Conservation (phyloP, 1,140 invertebrate genomes). For the Drosophila mauritiana region DNA sequence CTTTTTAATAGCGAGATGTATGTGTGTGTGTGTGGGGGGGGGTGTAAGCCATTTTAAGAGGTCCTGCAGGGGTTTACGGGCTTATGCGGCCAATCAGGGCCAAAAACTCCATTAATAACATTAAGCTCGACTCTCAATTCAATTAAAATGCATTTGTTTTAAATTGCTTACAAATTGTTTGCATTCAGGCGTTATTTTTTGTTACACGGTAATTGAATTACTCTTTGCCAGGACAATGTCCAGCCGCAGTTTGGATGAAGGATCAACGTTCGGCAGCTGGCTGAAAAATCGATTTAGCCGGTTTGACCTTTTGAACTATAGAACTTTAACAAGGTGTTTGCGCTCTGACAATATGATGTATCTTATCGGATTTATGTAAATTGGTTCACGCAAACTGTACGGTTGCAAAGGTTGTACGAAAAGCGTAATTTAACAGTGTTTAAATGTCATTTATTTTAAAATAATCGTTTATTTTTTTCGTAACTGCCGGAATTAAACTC, state of each 20-base stretch:
- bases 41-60: no score
- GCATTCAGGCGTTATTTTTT: constrained; percentile 47
- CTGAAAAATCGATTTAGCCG: constrained; percentile 41
- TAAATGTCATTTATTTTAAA: neutral
- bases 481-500: neutral
- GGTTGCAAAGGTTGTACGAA: neutral
- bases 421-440: neutral
- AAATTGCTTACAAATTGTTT: constrained; percentile 68
- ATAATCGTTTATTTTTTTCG: neutral
- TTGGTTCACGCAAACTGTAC: neutral
- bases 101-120: constrained; percentile 54
- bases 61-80: neutral
- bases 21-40: constrained; percentile 3
- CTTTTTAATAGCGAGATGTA: neutral
- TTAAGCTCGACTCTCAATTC: constrained; percentile 64
- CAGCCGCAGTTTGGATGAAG: constrained; percentile 42
- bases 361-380: constrained; percentile 25
- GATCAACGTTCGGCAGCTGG: constrained; percentile 30
- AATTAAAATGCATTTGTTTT: constrained; percentile 72
- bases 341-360: neutral
- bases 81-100: constrained; percentile 32
- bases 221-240: constrained; percentile 50
- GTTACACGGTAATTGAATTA: constrained; percentile 67
- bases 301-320: constrained; percentile 14
- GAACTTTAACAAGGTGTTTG: constrained; percentile 2